Evolutionary conservation across 2,113 vertebrate species (phyloP), one percentile per base, ranked within the genome.

Genomic region (Grus americana): DNA sequence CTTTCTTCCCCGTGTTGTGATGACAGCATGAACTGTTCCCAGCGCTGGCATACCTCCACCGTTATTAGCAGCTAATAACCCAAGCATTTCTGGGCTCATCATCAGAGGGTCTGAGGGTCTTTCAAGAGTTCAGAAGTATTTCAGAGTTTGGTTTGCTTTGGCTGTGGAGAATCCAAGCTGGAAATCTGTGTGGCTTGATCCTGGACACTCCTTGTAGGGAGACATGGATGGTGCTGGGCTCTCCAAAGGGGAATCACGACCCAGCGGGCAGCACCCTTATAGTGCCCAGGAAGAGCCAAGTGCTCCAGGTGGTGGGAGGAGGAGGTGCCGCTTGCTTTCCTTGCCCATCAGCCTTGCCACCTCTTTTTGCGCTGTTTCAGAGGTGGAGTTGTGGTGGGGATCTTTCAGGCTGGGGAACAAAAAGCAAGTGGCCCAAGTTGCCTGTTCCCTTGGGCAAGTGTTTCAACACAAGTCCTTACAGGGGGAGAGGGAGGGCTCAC

Each of bases 61-160:
- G 13, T 54, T 81, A 83, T 79, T 46, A 90, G 82, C 73, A 92
- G 52, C 47, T 63, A 91, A 67, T 57, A 89, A 92, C 2, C 65
- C 26, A 57, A 87, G 66, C 20, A 38, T 42, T 92, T 95, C 72
- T 81, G 79, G 47, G 68, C 68, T 86, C 34, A 22, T 1, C 50
- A 40, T 63, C 50, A 50, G 13, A 71, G 55, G 6, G 26, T 58
- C 50, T 46, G 59, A 80, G 30, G 46, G 58, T 62, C 19, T 88
- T 90, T 47, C 67, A 57, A 38, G 49, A 85, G 54, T 18, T 79
- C 38, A 52, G 8, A 79, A 73, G 30, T 36, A 44, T 70, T 85
- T 13, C 57, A 54, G 42, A 24, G n/a, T 66, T 80, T 42, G 10
- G 9, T 46, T 83, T 82, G 21, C 32, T 62, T 86, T 70, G 59